Conservation (phyloP, 1,140 invertebrate genomes). For the Lysiphlebus fabarum region DNA sequence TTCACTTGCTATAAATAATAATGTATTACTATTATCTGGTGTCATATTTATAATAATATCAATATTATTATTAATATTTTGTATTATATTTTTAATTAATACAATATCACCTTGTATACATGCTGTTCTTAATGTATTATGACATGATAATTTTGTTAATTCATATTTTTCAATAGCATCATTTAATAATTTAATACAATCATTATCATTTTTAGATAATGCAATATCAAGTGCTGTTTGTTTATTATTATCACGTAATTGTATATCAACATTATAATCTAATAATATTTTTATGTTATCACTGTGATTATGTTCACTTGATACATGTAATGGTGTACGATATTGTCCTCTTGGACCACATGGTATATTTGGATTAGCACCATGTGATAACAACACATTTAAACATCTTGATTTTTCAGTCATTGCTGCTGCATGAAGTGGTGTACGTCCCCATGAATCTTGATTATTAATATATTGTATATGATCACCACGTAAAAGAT, state of each 20-base stretch:
- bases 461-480: slow-evolving; percentile 68
- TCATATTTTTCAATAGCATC: slow-evolving; percentile 70
- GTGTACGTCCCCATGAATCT: slow-evolving; percentile 75
- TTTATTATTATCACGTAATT: slow-evolving; percentile 64
- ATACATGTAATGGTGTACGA: slow-evolving; percentile 77
- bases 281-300: slow-evolving; percentile 69
- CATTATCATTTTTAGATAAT: slow-evolving; percentile 66
- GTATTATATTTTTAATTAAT: slow-evolving; percentile 63
- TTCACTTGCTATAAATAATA: slow-evolving; percentile 81
- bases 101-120: slow-evolving; percentile 67
- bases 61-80: slow-evolving; percentile 63
- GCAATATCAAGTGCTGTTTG: slow-evolving; percentile 73
- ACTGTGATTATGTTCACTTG: slow-evolving; percentile 74
- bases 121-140: slow-evolving; percentile 70
- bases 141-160: slow-evolving; percentile 65
- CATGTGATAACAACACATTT: slow-evolving; percentile 67
- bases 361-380: slow-evolving; percentile 70
- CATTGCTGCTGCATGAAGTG: slow-evolving; percentile 84
- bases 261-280: slow-evolving; percentile 65
- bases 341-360: slow-evolving; percentile 64
- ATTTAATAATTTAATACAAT: slow-evolving; percentile 66
- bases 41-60: slow-evolving; percentile 80
- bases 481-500: slow-evolving; percentile 74
- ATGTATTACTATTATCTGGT: slow-evolving; percentile 79
- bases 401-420: slow-evolving; percentile 81